These are phyloP conservation scores for Pseudocheirus occidentalis DNA, from an alignment of 2,797 vertebrate species.

Conservation along the genomic window DNA sequence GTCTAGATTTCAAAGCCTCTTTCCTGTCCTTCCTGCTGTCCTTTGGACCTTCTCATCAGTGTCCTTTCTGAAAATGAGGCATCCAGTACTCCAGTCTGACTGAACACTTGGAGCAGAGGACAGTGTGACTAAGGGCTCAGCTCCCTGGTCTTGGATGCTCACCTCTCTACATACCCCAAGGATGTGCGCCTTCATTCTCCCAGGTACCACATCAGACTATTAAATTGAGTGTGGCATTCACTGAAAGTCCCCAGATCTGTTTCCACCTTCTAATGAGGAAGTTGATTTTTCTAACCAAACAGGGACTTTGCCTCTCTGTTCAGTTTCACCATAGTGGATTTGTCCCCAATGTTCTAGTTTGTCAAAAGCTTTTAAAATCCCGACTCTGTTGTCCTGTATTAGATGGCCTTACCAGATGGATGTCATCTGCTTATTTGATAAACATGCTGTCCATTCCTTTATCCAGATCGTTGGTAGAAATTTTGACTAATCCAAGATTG, in stretches of 20 bases:
- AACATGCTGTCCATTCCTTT: neutral
- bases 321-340: neutral
- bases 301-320: neutral
- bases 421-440: neutral
- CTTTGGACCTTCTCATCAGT: neutral
- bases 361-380: neutral
- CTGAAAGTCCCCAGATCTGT: neutral
- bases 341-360: neutral
- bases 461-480: neutral
- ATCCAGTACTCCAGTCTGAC: neutral
- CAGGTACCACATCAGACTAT: neutral
- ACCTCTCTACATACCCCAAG: neutral
- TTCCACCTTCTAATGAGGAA: neutral
- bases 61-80: neutral
- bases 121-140: neutral
- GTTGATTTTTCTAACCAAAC: neutral
- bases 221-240: neutral
- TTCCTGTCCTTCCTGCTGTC: neutral
- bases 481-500: neutral
- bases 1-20: neutral
- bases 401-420: neutral
- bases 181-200: neutral
- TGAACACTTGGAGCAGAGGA: neutral
- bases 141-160: neutral
- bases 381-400: neutral